phyloP scores from a whole-genome alignment of 2,113 vertebrate species.

The Rhabdomys dilectus region DNA sequence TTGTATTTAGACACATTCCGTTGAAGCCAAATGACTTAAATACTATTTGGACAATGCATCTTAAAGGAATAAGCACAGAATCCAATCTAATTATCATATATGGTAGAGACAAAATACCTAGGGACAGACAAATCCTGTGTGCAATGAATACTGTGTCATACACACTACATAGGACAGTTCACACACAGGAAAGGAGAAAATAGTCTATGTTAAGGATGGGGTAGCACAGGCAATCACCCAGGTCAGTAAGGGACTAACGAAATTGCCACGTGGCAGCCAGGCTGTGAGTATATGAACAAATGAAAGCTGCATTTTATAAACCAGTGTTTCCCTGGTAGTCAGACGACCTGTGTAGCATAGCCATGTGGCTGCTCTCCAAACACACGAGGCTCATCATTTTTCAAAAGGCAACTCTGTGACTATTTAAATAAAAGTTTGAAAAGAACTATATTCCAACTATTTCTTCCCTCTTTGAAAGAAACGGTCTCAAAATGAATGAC shows the following conservation, averaged over 20 bases:
- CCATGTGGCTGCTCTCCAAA: background rate
- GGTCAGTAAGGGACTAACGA: background rate
- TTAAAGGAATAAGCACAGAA: conserved; percentile 37
- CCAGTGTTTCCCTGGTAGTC: background rate
- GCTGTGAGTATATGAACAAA: background rate
- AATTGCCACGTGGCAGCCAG: background rate
- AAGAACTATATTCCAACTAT: background rate
- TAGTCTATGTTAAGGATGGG: background rate
- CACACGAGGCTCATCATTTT: background rate
- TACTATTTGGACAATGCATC: conserved; percentile 25
- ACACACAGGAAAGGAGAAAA: background rate
- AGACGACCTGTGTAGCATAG: background rate
- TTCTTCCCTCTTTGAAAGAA: conserved; percentile 44
- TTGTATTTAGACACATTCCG: conserved; percentile 39
- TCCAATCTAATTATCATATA: background rate
- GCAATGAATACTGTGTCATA: background rate
- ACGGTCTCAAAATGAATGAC: background rate
- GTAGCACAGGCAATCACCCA: background rate
- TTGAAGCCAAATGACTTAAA: conserved; percentile 50
- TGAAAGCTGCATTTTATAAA: background rate
- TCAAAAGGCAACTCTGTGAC: background rate
- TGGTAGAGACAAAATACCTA: background rate
- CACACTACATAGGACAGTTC: background rate
- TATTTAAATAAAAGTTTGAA: conserved; percentile 49
- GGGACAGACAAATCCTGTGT: conserved; percentile 24